Conservation (phyloP, 2,797 vertebrate genomes). For the Pseudopleuronectes americanus region DNA sequence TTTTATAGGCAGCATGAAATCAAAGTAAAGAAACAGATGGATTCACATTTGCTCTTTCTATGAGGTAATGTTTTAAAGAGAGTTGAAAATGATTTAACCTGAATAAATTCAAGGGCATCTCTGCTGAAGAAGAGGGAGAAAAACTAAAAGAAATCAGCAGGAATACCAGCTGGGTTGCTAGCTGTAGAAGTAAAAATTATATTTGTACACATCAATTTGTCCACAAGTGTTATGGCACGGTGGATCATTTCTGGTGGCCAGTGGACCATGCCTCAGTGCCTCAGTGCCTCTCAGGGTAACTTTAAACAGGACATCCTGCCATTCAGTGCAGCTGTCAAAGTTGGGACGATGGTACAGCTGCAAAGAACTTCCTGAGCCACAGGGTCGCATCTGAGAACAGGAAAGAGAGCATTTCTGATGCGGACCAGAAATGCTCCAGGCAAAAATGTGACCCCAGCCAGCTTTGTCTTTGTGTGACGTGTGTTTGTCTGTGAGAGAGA, state of each 20-base stretch:
- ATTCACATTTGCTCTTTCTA: background rate
- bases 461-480: constrained; percentile 21
- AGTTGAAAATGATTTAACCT: background rate
- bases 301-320: constrained; percentile 91
- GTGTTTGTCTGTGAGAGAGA: constrained; percentile 1
- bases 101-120: background rate
- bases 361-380: constrained; percentile 81
- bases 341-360: constrained; percentile 85
- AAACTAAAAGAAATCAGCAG: background rate
- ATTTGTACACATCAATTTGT: background rate
- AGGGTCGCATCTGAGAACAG: constrained; percentile 82
- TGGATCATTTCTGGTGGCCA: constrained; percentile 40
- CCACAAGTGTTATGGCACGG: constrained; percentile 7
- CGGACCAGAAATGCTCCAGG: too few species aligned
- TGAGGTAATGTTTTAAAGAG: too few species aligned
- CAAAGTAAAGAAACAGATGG: background rate
- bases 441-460: constrained; percentile 14
- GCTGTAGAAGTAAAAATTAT: background rate
- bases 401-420: constrained; percentile 77
- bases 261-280: constrained; percentile 61
- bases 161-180: too few species aligned
- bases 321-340: constrained; percentile 88
- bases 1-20: background rate
- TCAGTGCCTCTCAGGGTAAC: constrained; percentile 65
- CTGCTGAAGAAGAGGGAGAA: background rate